Evolutionary conservation across 2,797 vertebrate genomes (phyloP), one percentile per base, ranked within the genome.

Genomic region (Pagetopsis macropterus): DNA sequence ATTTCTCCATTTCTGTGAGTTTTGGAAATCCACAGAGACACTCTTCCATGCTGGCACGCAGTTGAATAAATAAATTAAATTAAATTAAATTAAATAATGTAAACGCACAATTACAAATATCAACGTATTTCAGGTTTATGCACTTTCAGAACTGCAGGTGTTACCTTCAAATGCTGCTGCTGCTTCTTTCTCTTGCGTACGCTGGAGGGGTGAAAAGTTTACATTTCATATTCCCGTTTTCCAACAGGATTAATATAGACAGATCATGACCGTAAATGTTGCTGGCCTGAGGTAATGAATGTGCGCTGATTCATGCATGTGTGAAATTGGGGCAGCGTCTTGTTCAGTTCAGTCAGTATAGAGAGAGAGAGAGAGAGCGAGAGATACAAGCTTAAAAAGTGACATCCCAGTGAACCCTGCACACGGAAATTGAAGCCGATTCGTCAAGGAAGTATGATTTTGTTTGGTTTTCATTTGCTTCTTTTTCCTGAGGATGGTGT

Each of bases 141-240:
- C 15, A 51, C 17, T 44, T 56, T 77, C 21, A 79, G 15, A 74
- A 17, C n/a, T 70, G 27, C 37, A 81, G 44, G 78, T 52, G 19
- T 11, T 1, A 59, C 27, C 27, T 40, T 51, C 16, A 79, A 57
- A 41, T 51, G 8, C 27, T 48, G 8, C 62, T 54, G 55, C 81
- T 61, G 14, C 46, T 49, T 11, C 21, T 2, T 63, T 58, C 9
- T 15, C 49, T 76, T 71, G 49, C 41, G 52, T 68, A 70, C 75
- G 52, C 37, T 17, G 17, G 0, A 1, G 31, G 46, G 66, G 74
- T 84, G 70, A 78, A 78, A 79, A 83, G 79, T 79, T 82, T 11
- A 85, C 67, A 59, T 64, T 16, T 64, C 27, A 37, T 72, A 37
- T 78, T 70, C 45, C n/a, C 65, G 33, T 65, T 77, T 75, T 79